Percentiles rank a stretch among this genome's conserved stretches.
Conservation (phyloP, 2,888 invertebrate genomes). For the Pollenia angustigena region DNA sequence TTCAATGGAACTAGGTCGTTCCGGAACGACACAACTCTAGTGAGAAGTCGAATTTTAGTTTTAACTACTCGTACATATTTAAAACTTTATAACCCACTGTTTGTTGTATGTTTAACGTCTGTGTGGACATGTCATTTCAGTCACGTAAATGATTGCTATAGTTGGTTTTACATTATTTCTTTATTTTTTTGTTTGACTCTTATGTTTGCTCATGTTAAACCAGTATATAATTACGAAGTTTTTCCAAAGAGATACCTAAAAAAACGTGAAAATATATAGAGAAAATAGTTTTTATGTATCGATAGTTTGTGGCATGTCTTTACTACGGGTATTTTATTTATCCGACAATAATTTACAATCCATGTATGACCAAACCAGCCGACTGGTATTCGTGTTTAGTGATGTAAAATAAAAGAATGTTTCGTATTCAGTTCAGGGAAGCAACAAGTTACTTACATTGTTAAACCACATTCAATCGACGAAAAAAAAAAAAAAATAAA, state of each 20-base stretch:
- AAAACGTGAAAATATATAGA: slow-evolving; percentile 31
- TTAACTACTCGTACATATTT: too few relatives aligned
- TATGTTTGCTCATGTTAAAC: slow-evolving; percentile 47
- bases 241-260: slow-evolving; percentile 14
- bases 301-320: slow-evolving; percentile 42
- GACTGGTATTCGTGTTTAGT: slow-evolving; percentile 24
- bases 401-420: slow-evolving; percentile 47
- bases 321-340: slow-evolving; percentile 29
- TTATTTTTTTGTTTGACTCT: slow-evolving; percentile 28
- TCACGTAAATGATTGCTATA: slow-evolving; percentile 48
- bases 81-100: background rate
- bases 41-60: too few relatives aligned
- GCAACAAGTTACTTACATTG: slow-evolving; percentile 69
- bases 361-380: slow-evolving; percentile 42
- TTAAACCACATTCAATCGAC: slow-evolving; percentile 21
- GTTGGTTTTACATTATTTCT: slow-evolving; percentile 11
- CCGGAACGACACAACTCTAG: too few relatives aligned
- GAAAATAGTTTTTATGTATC: slow-evolving; percentile 48
- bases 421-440: slow-evolving; percentile 62
- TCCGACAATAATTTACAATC: background rate
- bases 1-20: too few relatives aligned
- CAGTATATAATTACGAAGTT: slow-evolving; percentile 21
- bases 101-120: slow-evolving; percentile 35
- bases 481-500: slow-evolving; percentile 17
- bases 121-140: slow-evolving; percentile 51